Evolutionary conservation across 1,140 invertebrate species (phyloP), one percentile per base, ranked within the genome.

Genomic region (Colletes gigas): DNA sequence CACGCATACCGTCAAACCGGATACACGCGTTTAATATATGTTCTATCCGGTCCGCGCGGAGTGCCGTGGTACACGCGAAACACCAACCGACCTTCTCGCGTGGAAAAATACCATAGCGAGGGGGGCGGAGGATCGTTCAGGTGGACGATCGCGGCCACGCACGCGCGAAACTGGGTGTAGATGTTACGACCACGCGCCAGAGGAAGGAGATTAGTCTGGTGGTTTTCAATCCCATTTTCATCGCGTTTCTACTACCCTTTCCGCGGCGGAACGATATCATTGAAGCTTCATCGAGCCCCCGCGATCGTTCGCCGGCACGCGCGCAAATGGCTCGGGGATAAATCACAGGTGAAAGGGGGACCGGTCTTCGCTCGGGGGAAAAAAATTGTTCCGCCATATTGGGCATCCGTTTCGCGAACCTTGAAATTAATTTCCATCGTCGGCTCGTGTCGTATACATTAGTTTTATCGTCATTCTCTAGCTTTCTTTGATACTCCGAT

Each of bases 211-310:
- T 92, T 92, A 91, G 90, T 88, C 87, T 88, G 86, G 89, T 88
- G 89, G 90, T 92, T 91, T 92, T 91, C 91, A 92, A 92, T 92
- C 90, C 89, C 90, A 91, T 92, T 92, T 92, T 91, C 90, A 92
- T 91, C 90, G 90, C 79, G 84, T 83, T 81, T 78, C 85, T 72
- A 68, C 78, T 75, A 70, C 71, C 55, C 79, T 83, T 81, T 54
- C 75, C 82, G 77, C 66, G 84, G 74, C 47, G 39, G 71, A 76
- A 77, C 75, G 89, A 83, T 88, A 90, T 90, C 86, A 86, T 90
- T 86, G 88, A 86, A 83, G 73, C 68, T 82, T 86, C 82, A 52
- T 77, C 66, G 57, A 66, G 71, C 67, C 72, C 67, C 73, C 78
- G 66, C 81, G 54, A 80, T 67, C 66, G 78, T 83, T 57, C 83